phyloP scores from a whole-genome alignment of 1,140 invertebrate genomes.

The Leptinotarsa lineolata region DNA sequence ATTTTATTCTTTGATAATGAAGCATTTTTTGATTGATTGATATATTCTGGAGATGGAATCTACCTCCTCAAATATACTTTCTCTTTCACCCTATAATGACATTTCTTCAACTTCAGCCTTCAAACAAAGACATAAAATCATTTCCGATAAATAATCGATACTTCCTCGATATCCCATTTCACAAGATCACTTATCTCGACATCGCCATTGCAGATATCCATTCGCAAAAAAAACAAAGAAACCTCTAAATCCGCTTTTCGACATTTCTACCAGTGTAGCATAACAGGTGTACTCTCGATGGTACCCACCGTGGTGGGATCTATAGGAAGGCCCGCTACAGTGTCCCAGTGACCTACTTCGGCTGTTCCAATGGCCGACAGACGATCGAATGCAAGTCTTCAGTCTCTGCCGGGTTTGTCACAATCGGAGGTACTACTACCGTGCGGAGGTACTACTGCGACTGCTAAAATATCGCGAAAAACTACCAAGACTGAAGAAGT shows the following conservation, averaged over 20 bases:
- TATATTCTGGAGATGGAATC: no score
- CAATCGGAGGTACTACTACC: constrained; percentile 9
- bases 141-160: no score
- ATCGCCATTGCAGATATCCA: no score
- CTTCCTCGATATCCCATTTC: no score
- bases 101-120: no score
- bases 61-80: no score
- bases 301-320: constrained; percentile 16
- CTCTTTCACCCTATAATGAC: no score
- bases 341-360: constrained; percentile 52
- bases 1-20: no score
- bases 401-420: constrained; percentile 46
- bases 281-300: constrained; percentile 18
- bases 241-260: background rate
- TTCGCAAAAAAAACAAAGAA: no score
- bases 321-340: constrained; percentile 42
- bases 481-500: background rate
- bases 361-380: constrained; percentile 49
- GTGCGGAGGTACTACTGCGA: background rate
- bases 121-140: no score
- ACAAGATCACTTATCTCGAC: no score
- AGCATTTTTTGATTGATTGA: no score
- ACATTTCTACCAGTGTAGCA: constrained; percentile 13
- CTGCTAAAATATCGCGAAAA: background rate
- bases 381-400: constrained; percentile 46